Evolutionary conservation across 1,140 invertebrate species (phyloP), one percentile per base, ranked within the genome.

Genomic region (Drosophila fuyamai): DNA sequence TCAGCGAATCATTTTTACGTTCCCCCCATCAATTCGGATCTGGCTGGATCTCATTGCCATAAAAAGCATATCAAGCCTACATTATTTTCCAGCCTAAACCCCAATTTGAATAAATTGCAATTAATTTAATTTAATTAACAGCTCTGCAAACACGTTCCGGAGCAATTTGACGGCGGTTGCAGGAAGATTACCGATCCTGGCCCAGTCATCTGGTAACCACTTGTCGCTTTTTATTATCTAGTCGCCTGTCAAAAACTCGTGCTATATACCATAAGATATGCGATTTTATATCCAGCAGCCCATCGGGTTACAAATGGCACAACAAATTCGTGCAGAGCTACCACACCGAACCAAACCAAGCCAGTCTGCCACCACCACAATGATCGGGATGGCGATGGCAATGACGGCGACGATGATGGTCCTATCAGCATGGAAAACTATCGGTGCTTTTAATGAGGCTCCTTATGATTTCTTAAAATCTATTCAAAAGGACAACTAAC

Each of bases 151-250:
- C 56, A 73, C 79, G 61, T 70, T 57, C 50, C 67, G 70, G 59
- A 54, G 67, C 76, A 73, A 79, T 65, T 60, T 18, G 48, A 23
- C 29, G 46, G 10, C 10, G 48, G 54, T 27, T 32, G 62, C 50
- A 13, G 58, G 63, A 66, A 40, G 50, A 54, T 61, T 56, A 41
- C 53, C 51, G 70, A 76, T 59, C 57, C 61, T 59, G 47, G 59
- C 43, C 62, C 50, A 68, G 46, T 62, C 76, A 71, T 46, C 56
- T 61, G 72, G 62, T 60, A 58, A 55, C 75, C 59, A 54, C 76
- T 80, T 86, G 76, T 76, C 82, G 77, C 67, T 80, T 88, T 88
- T 88, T 89, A 88, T 88, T 88, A 88, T 89, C 83, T 80, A 62
- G 67, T 70, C 66, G 44, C 51, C 84, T 89, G 84, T 74, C 84